Conservation (phyloP, 2,888 invertebrate species). For the Buathra laborator region DNA sequence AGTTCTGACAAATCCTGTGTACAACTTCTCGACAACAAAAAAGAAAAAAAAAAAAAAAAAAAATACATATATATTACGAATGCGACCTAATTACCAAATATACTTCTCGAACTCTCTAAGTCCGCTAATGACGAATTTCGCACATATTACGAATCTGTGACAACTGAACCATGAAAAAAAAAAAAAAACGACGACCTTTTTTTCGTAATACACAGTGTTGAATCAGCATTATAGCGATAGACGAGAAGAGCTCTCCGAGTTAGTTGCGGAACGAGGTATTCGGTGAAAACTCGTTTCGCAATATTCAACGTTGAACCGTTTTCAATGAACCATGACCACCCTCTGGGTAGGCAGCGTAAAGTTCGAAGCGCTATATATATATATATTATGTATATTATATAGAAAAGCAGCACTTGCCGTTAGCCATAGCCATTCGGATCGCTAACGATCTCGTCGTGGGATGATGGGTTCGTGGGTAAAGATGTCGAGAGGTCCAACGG, state of each 20-base stretch:
- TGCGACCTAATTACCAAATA: too few species aligned
- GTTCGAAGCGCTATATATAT: neutral
- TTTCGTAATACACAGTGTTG: slow-evolving; percentile 1
- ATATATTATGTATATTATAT: too few species aligned
- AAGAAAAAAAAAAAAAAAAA: neutral
- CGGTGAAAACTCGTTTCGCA: slow-evolving; percentile 53
- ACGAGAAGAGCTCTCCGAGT: slow-evolving; percentile 32
- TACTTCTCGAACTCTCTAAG: too few species aligned
- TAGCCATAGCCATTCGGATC: slow-evolving; percentile 47
- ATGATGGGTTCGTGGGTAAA: slow-evolving; percentile 56
- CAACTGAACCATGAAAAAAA: too few species aligned
- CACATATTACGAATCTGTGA: too few species aligned
- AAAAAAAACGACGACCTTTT: neutral
- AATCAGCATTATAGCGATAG: neutral
- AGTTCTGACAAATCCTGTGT: neutral
- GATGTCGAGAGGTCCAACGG: slow-evolving; percentile 63
- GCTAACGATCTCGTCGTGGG: slow-evolving; percentile 52
- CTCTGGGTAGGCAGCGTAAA: neutral
- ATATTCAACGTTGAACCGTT: slow-evolving; percentile 44
- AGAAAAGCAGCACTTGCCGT: slow-evolving; percentile 37
- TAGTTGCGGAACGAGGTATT: slow-evolving; percentile 43
- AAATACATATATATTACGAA: too few species aligned
- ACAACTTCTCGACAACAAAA: neutral
- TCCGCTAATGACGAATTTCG: too few species aligned
- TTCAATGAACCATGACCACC: slow-evolving; percentile 49